Evolutionary conservation across 2,888 invertebrate genomes (phyloP).

Genomic region (Pristionchus mayeri): DNA sequence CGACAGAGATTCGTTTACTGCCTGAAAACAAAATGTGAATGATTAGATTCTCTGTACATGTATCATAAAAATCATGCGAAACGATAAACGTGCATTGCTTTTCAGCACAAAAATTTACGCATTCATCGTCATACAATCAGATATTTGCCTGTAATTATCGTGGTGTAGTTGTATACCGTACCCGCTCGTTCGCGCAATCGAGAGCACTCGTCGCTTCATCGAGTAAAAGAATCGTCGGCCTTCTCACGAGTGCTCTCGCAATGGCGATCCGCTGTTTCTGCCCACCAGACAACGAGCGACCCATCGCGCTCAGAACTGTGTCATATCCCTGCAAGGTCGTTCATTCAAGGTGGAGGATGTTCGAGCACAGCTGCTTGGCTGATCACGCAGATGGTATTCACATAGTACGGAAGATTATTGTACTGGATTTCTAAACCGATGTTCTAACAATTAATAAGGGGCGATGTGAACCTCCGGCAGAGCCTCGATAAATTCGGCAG

Average conservation of each 20-base stretch:
- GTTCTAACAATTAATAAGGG: neutral
- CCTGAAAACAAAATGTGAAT: neutral
- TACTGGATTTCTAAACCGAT: no score
- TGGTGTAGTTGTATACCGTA: neutral
- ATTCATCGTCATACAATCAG: neutral
- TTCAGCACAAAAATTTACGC: no score
- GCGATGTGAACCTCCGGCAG: slow-evolving; percentile 46
- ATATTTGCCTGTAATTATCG: neutral
- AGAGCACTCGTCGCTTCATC: slow-evolving; percentile 57
- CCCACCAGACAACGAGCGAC: slow-evolving; percentile 50
- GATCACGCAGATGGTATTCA: no score
- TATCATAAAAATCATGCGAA: no score
- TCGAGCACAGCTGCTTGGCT: no score
- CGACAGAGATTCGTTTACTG: neutral
- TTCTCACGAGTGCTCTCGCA: slow-evolving; percentile 55
- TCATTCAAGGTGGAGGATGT: no score
- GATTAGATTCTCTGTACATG: no score
- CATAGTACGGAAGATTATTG: no score
- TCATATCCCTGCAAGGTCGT: slow-evolving; percentile 54
- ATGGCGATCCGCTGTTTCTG: slow-evolving; percentile 55
- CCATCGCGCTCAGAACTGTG: slow-evolving; percentile 51
- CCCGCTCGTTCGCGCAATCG: slow-evolving; percentile 42
- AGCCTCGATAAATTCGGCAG: slow-evolving; percentile 51
- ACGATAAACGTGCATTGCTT: no score
- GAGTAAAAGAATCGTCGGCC: slow-evolving; percentile 72